These are phyloP conservation scores for Glandiceps talaboti DNA, from an alignment of 53 echinoderm and acorn worm genomes.

Conservation along the genomic window DNA sequence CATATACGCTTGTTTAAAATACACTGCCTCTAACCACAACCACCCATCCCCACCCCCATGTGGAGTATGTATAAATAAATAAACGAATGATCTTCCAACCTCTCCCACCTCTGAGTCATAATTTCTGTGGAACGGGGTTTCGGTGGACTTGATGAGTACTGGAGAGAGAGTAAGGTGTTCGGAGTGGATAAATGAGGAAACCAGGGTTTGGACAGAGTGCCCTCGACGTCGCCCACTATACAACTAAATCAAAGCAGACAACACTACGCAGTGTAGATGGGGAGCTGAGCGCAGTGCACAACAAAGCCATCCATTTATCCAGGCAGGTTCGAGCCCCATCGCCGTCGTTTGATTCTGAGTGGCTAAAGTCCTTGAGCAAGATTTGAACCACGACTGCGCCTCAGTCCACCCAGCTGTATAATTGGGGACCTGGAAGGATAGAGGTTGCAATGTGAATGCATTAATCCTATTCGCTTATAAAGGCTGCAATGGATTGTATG, in stretches of 20 bases:
- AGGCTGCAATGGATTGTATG: too few species aligned
- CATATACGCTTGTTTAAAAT: neutral
- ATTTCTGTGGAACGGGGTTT: neutral
- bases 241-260: neutral
- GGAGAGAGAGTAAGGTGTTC: neutral
- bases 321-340: too few species aligned
- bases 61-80: neutral
- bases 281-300: neutral
- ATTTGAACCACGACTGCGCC: too few species aligned
- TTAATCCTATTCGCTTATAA: too few species aligned
- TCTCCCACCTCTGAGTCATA: neutral
- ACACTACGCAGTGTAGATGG: constrained; percentile 1
- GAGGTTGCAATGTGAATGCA: too few species aligned
- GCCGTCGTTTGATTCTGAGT: too few species aligned
- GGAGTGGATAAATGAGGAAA: neutral
- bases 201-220: neutral
- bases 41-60: too few species aligned
- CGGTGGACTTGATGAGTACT: neutral
- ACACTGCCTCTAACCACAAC: too few species aligned
- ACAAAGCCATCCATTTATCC: too few species aligned
- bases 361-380: too few species aligned
- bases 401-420: too few species aligned
- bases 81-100: neutral
- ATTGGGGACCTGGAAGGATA: too few species aligned
- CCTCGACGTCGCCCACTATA: neutral